Percentiles rank a stretch among this genome's conserved stretches.
phyloP scores from a whole-genome alignment of 1,140 invertebrate genomes.

The Adoxophyes honmai region DNA sequence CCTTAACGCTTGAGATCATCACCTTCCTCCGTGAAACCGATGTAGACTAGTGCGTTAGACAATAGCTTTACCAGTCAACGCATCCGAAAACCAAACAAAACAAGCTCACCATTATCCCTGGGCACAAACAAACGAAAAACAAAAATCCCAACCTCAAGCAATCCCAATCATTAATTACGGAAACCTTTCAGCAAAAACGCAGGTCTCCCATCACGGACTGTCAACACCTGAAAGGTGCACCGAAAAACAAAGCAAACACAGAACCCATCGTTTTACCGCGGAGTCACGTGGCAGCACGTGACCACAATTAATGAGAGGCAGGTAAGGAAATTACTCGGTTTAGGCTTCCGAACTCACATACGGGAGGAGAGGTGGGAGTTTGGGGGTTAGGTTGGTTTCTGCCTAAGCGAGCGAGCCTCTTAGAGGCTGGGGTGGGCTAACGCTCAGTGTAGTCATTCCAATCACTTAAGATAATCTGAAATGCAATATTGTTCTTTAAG shows the following conservation, averaged over 20 bases:
- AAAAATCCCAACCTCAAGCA: neutral
- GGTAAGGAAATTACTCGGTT: conserved; percentile 34
- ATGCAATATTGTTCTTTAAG: too few relatives aligned
- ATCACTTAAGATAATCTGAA: too few relatives aligned
- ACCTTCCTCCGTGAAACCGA: too few relatives aligned
- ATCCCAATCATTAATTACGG: conserved; percentile 3
- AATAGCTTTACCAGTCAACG: too few relatives aligned
- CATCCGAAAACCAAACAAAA: too few relatives aligned
- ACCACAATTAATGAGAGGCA: conserved; percentile 38
- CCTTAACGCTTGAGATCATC: too few relatives aligned
- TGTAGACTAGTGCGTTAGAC: too few relatives aligned
- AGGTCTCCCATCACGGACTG: conserved; percentile 9
- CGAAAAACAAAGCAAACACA: conserved; percentile 11
- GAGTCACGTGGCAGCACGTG: conserved; percentile 25
- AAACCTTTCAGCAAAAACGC: conserved; percentile 12
- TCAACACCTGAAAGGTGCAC: conserved; percentile 12
- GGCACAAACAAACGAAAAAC: neutral
- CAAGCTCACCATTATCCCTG: neutral
- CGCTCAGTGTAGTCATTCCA: too few relatives aligned
- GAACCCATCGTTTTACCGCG: neutral
- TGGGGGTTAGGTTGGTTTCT: too few relatives aligned
- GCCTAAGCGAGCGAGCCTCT: too few relatives aligned
- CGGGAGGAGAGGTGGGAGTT: neutral
- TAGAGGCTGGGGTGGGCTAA: too few relatives aligned
- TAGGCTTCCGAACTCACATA: conserved; percentile 18